Base-by-base conservation (phyloP, 2,113 vertebrate genomes). In the Cinclus mexicanus region DNA sequence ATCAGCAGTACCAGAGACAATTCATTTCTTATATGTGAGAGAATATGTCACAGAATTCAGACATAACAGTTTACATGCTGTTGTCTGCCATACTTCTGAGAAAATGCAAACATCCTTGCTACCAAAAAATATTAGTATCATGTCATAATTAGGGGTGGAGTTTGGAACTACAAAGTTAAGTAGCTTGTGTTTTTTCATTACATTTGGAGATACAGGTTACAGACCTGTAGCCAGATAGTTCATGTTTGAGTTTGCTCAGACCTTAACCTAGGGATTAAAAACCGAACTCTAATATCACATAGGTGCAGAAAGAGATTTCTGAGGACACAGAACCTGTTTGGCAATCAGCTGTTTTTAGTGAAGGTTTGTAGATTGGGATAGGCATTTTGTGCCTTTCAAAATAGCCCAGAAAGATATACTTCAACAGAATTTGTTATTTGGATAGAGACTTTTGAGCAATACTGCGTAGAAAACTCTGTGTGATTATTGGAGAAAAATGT, bases 11-110 rank as follows among this genome's bases (percentile, higher is more conserved):
- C 31, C 63, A 88, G 20, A 83, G 19, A 31, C 12, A 86, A 49
- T 19, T 13, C 0, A 23, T 63, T 67, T 70, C 64, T 82, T 56
- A 15, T 1, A 0, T 5, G 6, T 35, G 14, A 3, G 1, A 81
- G 37, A 76, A 39, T 42, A 2, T 19, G 44, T 47, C 18, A 50
- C n/a, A 75, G n/a, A 57, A 74, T 39, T 78, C 25, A 74, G 42
- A 46, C 9, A 15, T 28, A 75, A 46, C 18, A 79, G 26, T 46
- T 83, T 72, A 6, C 14, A 14, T 11, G 6, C 13, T 78, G 16
- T 33, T 23, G 9, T 50, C 37, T 46, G 15, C 28, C 56, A 41
- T 24, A 23, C 23, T 72, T 49, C 67, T 52, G 55, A 60, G 28
- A 92, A 92, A 90, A 88, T 37, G 10, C 19, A 68, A 42, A 17